Conservation (phyloP, 2,113 vertebrate species). For the Pluvialis apricaria region DNA sequence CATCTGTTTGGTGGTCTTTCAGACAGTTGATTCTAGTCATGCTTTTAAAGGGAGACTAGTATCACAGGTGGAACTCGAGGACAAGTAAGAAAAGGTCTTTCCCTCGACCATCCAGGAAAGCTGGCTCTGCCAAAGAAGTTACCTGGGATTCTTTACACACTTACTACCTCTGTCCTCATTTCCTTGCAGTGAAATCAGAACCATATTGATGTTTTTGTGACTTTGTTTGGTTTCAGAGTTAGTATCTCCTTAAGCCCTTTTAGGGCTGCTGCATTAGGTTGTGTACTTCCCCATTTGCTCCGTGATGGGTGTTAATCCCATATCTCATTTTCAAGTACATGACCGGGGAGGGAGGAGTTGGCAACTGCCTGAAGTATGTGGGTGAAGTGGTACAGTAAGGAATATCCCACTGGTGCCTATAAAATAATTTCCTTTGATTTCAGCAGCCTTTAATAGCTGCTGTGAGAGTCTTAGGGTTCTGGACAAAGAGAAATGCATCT, state of each 20-base stretch:
- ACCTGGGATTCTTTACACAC: background rate
- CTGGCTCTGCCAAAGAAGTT: background rate
- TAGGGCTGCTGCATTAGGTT: background rate
- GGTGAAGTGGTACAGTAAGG: background rate
- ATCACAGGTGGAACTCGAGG: background rate
- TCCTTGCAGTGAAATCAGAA: background rate
- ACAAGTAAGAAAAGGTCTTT: background rate
- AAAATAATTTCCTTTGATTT: constrained; percentile 5
- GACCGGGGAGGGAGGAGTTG: background rate
- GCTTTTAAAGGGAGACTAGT: background rate
- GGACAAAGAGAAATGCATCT: background rate
- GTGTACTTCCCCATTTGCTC: background rate
- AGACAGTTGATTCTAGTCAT: background rate
- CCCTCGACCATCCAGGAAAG: background rate
- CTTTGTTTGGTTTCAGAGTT: background rate
- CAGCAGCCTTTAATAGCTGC: background rate
- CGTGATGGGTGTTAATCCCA: background rate
- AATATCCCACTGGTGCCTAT: background rate
- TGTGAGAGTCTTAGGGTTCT: background rate
- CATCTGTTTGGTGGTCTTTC: background rate
- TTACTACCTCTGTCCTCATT: background rate
- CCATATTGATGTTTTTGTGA: background rate
- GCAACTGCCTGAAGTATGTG: background rate
- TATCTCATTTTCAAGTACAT: background rate
- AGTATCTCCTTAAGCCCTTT: background rate